These are phyloP conservation scores for Celastrina argiolus DNA, from an alignment of 2,888 invertebrate genomes.

Conservation along the genomic window DNA sequence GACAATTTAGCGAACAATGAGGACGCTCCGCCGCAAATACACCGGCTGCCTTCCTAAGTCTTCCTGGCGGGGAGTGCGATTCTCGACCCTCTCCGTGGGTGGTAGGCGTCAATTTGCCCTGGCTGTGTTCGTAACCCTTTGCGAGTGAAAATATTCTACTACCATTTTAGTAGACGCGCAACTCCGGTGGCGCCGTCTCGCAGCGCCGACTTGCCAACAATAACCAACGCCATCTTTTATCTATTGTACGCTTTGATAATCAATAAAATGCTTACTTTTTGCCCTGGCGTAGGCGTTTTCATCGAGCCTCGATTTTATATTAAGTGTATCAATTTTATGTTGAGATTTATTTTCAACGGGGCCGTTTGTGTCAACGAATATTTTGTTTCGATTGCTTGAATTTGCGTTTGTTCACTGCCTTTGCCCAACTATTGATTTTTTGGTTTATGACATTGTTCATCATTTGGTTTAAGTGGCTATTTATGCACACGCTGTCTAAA, in stretches of 20 bases:
- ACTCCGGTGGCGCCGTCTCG: conserved; percentile 77
- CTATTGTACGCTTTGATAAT: conserved; percentile 71
- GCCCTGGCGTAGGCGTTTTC: conserved; percentile 21
- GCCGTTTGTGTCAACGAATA: neutral
- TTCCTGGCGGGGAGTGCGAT: conserved; percentile 41
- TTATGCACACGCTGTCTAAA: too few relatives aligned
- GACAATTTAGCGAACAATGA: conserved; percentile 78
- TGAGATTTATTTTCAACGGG: conserved; percentile 24
- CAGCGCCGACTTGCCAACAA: conserved; percentile 63
- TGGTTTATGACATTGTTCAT: neutral
- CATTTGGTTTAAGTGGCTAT: too few relatives aligned
- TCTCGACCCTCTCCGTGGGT: conserved; percentile 36
- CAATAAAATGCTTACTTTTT: conserved; percentile 55
- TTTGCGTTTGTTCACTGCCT: neutral
- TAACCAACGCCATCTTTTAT: conserved; percentile 73
- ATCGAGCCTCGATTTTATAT: conserved; percentile 16
- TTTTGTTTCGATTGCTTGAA: neutral
- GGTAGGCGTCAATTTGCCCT: conserved; percentile 43
- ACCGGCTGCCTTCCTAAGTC: conserved; percentile 65
- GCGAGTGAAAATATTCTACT: conserved; percentile 73
- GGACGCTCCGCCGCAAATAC: conserved; percentile 72
- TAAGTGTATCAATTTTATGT: conserved; percentile 23
- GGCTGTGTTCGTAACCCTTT: conserved; percentile 39
- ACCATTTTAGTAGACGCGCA: conserved; percentile 74
- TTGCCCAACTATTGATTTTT: neutral